A percentile compares a stretch with the other conserved stretches of the same genome.
These are phyloP conservation scores for Stegodyphus mimosarum DNA, from an alignment of 1,140 invertebrate species.

Conservation along the genomic window DNA sequence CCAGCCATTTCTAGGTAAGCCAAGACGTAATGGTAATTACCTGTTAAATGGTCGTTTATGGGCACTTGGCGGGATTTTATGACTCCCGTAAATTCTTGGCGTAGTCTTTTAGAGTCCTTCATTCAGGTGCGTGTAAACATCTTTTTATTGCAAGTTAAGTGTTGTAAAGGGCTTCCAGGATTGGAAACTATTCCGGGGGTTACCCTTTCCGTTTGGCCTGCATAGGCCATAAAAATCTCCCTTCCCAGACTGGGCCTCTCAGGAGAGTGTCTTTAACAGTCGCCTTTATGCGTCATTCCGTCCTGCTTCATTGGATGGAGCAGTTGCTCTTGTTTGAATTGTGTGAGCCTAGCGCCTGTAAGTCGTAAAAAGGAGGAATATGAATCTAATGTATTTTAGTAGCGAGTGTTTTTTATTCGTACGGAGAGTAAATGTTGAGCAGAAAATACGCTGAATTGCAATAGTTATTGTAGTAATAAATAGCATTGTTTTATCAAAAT, in stretches of 20 bases:
- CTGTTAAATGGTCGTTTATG: constrained; percentile 44
- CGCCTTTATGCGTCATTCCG: constrained; percentile 41
- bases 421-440: too few relatives aligned
- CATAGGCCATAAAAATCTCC: constrained; percentile 40
- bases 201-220: constrained; percentile 13
- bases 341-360: neutral
- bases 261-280: constrained; percentile 3
- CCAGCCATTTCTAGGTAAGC: neutral
- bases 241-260: constrained; percentile 5
- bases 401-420: too few relatives aligned
- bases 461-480: too few relatives aligned
- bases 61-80: constrained; percentile 48
- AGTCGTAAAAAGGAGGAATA: neutral
- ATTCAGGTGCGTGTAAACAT: constrained; percentile 47
- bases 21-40: constrained; percentile 44
- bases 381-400: neutral
- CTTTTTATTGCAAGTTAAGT: constrained; percentile 58
- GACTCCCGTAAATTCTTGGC: constrained; percentile 51
- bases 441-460: too few relatives aligned
- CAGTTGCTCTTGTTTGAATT: too few relatives aligned
- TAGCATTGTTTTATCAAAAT: too few relatives aligned
- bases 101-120: constrained; percentile 29
- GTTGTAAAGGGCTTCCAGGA: constrained; percentile 43
- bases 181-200: constrained; percentile 44
- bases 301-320: constrained; percentile 1